These are phyloP conservation scores for Trichechus manatus DNA, from an alignment of 2,113 vertebrate species.

Conservation along the genomic window DNA sequence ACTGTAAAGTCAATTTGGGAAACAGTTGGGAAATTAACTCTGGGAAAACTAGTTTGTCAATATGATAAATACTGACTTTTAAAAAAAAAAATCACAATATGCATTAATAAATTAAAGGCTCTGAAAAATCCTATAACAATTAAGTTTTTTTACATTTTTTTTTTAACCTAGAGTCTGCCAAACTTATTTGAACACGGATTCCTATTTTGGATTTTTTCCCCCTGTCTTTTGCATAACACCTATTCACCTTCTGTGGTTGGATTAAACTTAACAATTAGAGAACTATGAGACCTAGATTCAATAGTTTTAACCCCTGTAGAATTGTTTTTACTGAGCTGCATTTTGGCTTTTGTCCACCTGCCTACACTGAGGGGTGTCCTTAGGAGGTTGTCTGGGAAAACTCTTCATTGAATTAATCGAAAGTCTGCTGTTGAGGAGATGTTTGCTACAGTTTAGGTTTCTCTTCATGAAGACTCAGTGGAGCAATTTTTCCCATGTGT, in stretches of 20 bases:
- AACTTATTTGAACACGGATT: slow-evolving; percentile 4
- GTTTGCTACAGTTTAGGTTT: not conserved
- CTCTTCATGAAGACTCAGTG: not conserved
- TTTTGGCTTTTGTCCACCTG: not conserved
- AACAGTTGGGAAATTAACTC: not conserved
- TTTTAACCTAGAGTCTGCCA: not conserved
- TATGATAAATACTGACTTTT: not conserved
- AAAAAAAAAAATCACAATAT: slow-evolving; percentile 17
- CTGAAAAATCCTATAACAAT: not conserved
- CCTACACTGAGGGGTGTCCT: not conserved
- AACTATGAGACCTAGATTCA: not conserved
- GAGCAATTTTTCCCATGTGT: not conserved
- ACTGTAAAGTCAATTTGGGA: not conserved
- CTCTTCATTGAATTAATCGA: slow-evolving; percentile 10
- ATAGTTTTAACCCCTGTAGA: not conserved
- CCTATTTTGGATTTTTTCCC: not conserved
- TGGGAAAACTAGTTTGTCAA: not conserved
- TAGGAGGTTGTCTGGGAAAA: not conserved
- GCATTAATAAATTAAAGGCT: not conserved
- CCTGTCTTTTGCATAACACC: not conserved
- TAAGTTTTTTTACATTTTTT: not conserved
- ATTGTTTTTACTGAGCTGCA: not conserved
- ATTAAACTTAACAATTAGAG: not conserved
- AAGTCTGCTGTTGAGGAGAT: not conserved
- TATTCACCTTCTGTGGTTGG: not conserved